Conservation (phyloP, 2,113 vertebrate species). For the Gnathonemus echidnorhynchus region DNA sequence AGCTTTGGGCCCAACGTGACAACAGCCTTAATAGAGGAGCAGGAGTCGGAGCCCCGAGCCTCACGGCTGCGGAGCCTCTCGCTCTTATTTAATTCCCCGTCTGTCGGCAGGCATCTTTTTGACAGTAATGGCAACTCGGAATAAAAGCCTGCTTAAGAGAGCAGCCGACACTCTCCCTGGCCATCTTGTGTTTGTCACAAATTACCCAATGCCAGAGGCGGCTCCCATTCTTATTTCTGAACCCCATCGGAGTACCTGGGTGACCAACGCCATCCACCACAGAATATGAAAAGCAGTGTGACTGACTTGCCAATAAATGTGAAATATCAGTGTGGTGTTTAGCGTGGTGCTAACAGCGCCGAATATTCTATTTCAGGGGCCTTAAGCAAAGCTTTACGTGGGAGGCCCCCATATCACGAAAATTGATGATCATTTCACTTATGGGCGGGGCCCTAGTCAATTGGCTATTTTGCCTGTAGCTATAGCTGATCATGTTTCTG, state of each 20-base stretch:
- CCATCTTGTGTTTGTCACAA: not conserved
- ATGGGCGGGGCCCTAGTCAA: not conserved
- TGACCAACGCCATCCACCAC: not conserved
- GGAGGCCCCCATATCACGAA: not conserved
- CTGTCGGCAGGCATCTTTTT: not conserved
- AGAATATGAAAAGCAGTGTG: not conserved
- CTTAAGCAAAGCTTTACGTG: not conserved
- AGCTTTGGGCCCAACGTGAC: not conserved
- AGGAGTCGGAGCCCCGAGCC: not conserved
- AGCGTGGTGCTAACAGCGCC: not conserved
- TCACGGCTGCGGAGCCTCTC: not conserved
- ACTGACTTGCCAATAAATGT: not conserved
- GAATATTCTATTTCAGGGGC: not conserved
- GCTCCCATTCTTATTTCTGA: not conserved
- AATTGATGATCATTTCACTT: not conserved
- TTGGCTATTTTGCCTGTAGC: not conserved
- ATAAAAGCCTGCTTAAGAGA: not conserved
- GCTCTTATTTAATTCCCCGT: conserved; percentile 4
- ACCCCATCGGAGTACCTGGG: not conserved
- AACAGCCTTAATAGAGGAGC: not conserved
- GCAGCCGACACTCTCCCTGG: not conserved
- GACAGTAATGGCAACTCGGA: not conserved
- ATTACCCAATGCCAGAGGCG: not conserved
- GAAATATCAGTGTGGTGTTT: not conserved
- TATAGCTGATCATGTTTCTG: not conserved